A percentile compares a stretch with the other conserved stretches of the same genome.
phyloP scores from a whole-genome alignment of 2,888 invertebrate species.

The Ormyrus labotus region DNA sequence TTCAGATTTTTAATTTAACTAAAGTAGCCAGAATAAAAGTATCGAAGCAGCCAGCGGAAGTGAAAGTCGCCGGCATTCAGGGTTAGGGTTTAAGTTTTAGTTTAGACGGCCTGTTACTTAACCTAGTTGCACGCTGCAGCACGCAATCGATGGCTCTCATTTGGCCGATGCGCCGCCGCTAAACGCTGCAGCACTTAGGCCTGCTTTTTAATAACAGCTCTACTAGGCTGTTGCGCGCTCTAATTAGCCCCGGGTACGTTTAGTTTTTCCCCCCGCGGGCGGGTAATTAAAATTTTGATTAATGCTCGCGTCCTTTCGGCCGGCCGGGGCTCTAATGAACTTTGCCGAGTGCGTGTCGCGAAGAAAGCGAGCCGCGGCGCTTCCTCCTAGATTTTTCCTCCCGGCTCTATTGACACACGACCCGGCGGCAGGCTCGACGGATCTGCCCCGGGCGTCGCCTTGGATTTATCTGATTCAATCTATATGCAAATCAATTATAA shows the following conservation, averaged over 20 bases:
- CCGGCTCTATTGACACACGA: not conserved
- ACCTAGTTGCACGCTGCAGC: constrained; percentile 25
- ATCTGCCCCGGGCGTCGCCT: constrained; percentile 48
- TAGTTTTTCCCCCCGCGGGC: constrained; percentile 67
- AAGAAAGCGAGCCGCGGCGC: not conserved
- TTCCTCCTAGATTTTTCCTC: constrained; percentile 34
- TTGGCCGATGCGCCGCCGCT: constrained; percentile 60
- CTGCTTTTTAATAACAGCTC: constrained; percentile 68
- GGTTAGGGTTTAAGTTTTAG: constrained; percentile 52
- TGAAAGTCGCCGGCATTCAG: constrained; percentile 23
- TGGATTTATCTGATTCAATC: constrained; percentile 71
- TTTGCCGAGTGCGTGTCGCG: constrained; percentile 65
- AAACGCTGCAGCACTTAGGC: constrained; percentile 68
- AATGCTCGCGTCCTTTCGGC: constrained; percentile 73
- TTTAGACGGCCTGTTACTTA: constrained; percentile 43
- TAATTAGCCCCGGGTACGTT: constrained; percentile 72
- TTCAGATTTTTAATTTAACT: too few species aligned
- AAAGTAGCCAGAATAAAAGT: too few species aligned
- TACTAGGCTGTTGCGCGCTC: constrained; percentile 60
- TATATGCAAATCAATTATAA: constrained; percentile 73
- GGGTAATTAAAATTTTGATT: constrained; percentile 75
- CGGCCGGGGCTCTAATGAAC: constrained; percentile 69
- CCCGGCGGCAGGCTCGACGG: not conserved
- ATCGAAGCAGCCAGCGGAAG: constrained; percentile 61
- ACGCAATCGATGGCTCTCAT: constrained; percentile 27